Percentiles rank a stretch among this genome's conserved stretches.
phyloP scores from a whole-genome alignment of 2,113 vertebrate species.

The Tichodroma muraria region DNA sequence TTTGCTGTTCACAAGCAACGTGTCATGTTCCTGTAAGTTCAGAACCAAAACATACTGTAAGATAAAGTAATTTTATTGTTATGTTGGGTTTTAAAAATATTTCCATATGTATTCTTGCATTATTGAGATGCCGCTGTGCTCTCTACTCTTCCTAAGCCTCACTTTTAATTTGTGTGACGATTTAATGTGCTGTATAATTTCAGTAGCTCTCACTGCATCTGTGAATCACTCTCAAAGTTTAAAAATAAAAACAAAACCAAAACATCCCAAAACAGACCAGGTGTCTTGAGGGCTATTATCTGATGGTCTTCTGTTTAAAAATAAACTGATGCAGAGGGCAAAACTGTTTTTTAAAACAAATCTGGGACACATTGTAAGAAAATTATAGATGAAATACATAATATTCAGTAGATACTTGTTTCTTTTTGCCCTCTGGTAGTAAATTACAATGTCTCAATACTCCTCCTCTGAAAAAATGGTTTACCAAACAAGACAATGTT shows the following conservation, averaged over 20 bases:
- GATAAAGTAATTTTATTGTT: neutral
- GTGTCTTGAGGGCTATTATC: neutral
- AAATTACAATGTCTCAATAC: neutral
- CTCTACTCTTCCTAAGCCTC: neutral
- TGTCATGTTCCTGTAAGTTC: neutral
- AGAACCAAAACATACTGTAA: neutral
- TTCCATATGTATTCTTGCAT: neutral
- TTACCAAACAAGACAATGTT: neutral
- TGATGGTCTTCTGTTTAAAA: neutral
- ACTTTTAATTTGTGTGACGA: neutral
- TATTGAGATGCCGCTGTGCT: neutral
- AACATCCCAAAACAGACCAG: neutral
- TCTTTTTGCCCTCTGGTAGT: neutral
- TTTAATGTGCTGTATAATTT: neutral
- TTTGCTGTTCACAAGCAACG: neutral
- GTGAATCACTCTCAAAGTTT: neutral
- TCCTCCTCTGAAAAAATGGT: neutral
- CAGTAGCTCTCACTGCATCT: neutral
- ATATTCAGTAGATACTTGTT: neutral
- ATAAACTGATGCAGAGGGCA: neutral
- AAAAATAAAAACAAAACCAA: neutral
- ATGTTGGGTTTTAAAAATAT: neutral
- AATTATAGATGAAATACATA: neutral
- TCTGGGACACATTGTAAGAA: fast-evolving
- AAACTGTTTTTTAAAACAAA: neutral